phyloP scores from a whole-genome alignment of 1,140 invertebrate genomes.

The Calephelis nemesis region DNA sequence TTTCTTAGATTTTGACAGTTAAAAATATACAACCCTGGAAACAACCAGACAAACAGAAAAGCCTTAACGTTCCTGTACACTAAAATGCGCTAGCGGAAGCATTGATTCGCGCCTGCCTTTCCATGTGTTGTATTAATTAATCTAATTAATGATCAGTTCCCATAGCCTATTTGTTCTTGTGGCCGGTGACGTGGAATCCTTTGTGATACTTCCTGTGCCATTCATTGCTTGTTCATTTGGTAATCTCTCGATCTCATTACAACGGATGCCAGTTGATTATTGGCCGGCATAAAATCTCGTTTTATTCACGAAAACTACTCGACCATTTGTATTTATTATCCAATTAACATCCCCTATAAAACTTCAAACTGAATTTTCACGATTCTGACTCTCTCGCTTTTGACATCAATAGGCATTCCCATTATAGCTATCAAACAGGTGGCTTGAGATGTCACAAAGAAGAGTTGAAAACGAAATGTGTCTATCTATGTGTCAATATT shows the following conservation, averaged over 20 bases:
- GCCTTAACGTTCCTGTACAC: neutral
- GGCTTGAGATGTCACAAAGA: too few species aligned
- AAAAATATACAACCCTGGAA: too few species aligned
- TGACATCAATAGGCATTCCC: too few species aligned
- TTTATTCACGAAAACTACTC: slow-evolving; percentile 31
- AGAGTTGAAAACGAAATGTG: too few species aligned
- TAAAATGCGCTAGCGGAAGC: slow-evolving; percentile 44
- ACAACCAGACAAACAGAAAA: too few species aligned
- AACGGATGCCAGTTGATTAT: slow-evolving; percentile 55
- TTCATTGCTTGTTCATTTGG: slow-evolving; percentile 46
- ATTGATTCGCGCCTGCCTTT: slow-evolving; percentile 47
- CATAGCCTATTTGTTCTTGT: slow-evolving; percentile 60
- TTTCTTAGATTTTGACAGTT: too few species aligned
- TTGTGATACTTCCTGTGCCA: slow-evolving; percentile 52
- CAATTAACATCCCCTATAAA: neutral
- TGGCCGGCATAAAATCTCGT: slow-evolving; percentile 40
- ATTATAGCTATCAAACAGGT: too few species aligned
- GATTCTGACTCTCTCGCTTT: too few species aligned
- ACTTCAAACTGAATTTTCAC: slow-evolving; percentile 27
- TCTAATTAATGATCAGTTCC: slow-evolving; percentile 73
- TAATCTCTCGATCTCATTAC: slow-evolving; percentile 53
- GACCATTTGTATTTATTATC: slow-evolving; percentile 24
- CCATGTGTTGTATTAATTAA: slow-evolving; percentile 48
- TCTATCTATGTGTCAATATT: too few species aligned
- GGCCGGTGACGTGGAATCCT: slow-evolving; percentile 52